Evolutionary conservation across 2,113 vertebrate species (phyloP), one percentile per base, ranked within the genome.

Genomic region (Noctilio leporinus): DNA sequence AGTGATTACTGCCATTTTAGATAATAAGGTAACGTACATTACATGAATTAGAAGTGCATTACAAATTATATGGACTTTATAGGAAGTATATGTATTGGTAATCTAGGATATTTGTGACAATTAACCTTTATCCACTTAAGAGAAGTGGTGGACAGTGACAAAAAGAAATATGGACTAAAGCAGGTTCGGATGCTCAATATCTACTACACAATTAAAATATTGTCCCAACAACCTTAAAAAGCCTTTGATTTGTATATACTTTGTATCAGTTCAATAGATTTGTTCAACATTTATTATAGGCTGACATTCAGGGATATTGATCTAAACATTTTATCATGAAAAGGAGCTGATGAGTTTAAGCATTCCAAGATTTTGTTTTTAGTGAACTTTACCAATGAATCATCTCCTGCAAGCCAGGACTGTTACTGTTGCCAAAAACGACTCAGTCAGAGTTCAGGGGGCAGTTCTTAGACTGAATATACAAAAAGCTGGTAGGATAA

Each of bases 271-370:
- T 97, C 88, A 77, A 96, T 92, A 97, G 67, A 75, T 95, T 97
- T 95, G 93, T 78, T 72, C 76, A 95, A 75, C 38, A 96, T 94
- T 81, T 97, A 76, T 98, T 96, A 95, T 80, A 92, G 94, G 65
- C 49, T 97, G 67, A 91, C 89, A 76, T 96, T 83, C 49, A 62
- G 72, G 12, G 77, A 92, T 97, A 98, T 97, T 96, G 96, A 98
- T 97, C 86, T 0, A 45, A 97, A 95, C 22, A 86, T 96, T 97
- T 98, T 97, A 96, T 96, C 82, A 35, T 89, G 97, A 96, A 94
- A 87, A 92, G 55, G 16, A 92, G 86, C 28, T 96, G 64, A 96
- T 95, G 26, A 96, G 94, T 87, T 98, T 97, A 97, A 98, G 49
- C 59, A 86, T 78, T 45, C 81, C 92, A 96, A 96, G 80, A 94